Base-by-base conservation (phyloP, 2,888 invertebrate genomes). In the Agriotes lineatus region DNA sequence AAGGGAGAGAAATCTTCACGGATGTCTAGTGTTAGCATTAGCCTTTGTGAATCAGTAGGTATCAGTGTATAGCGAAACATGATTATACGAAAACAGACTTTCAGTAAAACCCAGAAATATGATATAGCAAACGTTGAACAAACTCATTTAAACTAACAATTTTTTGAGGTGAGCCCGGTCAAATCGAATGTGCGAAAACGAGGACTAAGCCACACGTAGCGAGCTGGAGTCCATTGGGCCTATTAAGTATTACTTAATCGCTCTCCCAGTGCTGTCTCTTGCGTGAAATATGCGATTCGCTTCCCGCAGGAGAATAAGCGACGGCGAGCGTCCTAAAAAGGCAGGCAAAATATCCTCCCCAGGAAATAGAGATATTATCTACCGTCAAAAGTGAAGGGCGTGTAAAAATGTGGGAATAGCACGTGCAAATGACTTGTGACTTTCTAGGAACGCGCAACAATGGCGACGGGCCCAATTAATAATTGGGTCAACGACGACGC, bases 211-310 rank as follows among this genome's bases (percentile, higher is more conserved):
- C 18, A 20, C 12, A 48, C 12, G n/a, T 20, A 6, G 7, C 22
- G n/a, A 48, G 25, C 25, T 48, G 22, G 14, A 22, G 48, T 48
- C 48, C 48, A 22, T 20, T 25, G 48, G 22, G 48, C 4, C 48
- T 25, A 48, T 48, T 48, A 48, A 48, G 48, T 48, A 48, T 48
- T 48, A 48, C 48, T 48, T 48, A 48, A 48, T 48, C 48, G 48
- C n/a, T 45, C 48, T 48, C 22, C 48, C 22, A 22, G n/a, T 25
- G 22, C 48, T 48, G 48, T 48, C 22, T 48, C 22, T 14, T 22
- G n/a, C 25, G 22, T 48, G 12, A 48, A 48, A 48, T 48, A 48
- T 48, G 48, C 48, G 12, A 48, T 48, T 48, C 48, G 48, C 22
- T 22, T 48, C n/a, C 25, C 48, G 22, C 48, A 20, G 12, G 48